A percentile compares a stretch with the other conserved stretches of the same genome.
phyloP scores from a whole-genome alignment of 1,140 invertebrate species.

The Potamilus streckersoni region DNA sequence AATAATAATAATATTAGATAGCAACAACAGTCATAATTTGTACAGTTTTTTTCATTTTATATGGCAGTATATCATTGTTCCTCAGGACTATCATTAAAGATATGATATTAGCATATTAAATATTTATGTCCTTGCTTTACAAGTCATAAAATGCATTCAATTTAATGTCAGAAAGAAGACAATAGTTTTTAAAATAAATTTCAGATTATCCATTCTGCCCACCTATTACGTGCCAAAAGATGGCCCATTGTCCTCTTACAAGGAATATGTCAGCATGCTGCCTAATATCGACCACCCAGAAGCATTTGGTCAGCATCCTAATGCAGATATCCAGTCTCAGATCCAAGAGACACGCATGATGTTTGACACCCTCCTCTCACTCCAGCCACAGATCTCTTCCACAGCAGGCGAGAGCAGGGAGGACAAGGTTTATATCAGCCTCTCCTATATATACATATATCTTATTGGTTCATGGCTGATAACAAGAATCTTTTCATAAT shows the following conservation, averaged over 20 bases:
- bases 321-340: conserved; percentile 69
- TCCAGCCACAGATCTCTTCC: conserved; percentile 63
- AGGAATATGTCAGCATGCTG: conserved; percentile 81
- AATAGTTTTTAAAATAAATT: neutral
- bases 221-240: conserved; percentile 86
- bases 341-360: conserved; percentile 67
- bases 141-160: no score
- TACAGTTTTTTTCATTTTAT: no score
- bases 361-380: conserved; percentile 68
- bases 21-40: no score
- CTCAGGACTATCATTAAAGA: no score
- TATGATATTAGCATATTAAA: no score
- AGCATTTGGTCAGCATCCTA: conserved; percentile 76
- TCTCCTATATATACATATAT: no score
- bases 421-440: conserved; percentile 55
- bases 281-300: conserved; percentile 84
- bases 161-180: no score
- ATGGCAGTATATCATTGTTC: no score
- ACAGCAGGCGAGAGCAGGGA: conserved; percentile 59
- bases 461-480: no score
- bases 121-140: no score
- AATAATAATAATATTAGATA: no score
- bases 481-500: no score
- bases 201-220: conserved; percentile 48
- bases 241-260: conserved; percentile 82